A percentile compares a stretch with the other conserved stretches of the same genome.
phyloP scores from a whole-genome alignment of 2,113 vertebrate species.

The Ploceus nigricollis region DNA sequence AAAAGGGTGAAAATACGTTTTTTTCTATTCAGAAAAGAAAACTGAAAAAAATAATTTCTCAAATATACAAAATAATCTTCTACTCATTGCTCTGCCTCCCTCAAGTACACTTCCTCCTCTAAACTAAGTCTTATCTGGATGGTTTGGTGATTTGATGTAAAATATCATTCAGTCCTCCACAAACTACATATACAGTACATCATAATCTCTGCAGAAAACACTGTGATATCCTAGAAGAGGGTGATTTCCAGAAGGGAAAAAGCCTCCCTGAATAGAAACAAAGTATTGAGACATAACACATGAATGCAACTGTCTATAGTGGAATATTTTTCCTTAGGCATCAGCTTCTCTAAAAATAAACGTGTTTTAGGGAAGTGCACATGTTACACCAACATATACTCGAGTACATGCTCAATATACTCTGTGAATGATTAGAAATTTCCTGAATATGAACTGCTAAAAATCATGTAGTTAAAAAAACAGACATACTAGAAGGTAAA shows the following conservation, averaged over 20 bases:
- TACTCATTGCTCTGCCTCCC: not conserved
- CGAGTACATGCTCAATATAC: not conserved
- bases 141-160: not conserved
- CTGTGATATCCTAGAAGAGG: not conserved
- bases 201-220: not conserved
- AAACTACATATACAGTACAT: not conserved
- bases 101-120: not conserved
- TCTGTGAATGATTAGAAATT: not conserved
- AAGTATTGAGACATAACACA: not conserved
- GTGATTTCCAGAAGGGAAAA: not conserved
- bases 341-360: not conserved
- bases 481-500: not conserved
- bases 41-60: not conserved
- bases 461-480: not conserved
- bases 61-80: not conserved
- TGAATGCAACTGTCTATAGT: not conserved
- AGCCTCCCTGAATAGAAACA: fast-evolving
- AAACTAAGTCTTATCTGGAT: not conserved
- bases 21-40: not conserved
- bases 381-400: not conserved
- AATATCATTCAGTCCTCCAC: not conserved
- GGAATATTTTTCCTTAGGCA: not conserved
- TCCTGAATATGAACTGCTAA: not conserved
- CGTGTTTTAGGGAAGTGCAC: not conserved
- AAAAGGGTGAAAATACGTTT: not conserved